A percentile compares a stretch with the other conserved stretches of the same genome.
Conservation (phyloP, 2,113 vertebrate species). For the Carettochelys insculpta region DNA sequence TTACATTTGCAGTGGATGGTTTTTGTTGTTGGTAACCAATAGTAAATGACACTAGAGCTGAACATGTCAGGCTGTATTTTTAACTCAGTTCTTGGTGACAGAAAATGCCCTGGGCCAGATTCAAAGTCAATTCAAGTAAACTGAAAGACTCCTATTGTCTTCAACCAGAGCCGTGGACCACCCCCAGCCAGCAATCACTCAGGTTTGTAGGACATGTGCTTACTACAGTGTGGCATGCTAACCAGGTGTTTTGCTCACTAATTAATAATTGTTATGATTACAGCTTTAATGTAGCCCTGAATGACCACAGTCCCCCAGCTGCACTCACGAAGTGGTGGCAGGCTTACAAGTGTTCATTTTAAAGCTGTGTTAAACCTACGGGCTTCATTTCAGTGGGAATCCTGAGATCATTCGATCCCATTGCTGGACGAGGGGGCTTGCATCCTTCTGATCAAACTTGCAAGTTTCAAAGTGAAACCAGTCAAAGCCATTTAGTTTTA, state of each 20-base stretch:
- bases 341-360: neutral
- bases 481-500: neutral
- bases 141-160: neutral
- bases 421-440: neutral
- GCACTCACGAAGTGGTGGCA: neutral
- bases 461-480: neutral
- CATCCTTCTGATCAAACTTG: neutral
- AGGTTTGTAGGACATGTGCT: neutral
- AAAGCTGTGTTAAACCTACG: neutral
- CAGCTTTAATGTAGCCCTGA: neutral
- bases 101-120: conserved; percentile 6
- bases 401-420: neutral
- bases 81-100: conserved; percentile 40
- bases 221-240: neutral
- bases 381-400: neutral
- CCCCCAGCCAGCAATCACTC: no score
- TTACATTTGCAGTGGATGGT: neutral
- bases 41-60: fast-evolving
- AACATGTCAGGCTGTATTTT: conserved; percentile 62
- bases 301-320: neutral
- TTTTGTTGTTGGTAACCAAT: conserved; percentile 38
- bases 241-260: neutral
- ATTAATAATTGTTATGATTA: neutral
- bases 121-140: neutral
- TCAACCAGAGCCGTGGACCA: neutral